A percentile compares a stretch with the other conserved stretches of the same genome.
Evolutionary conservation across 2,113 vertebrate genomes (phyloP).

Genomic region (Lethenteron camtschaticum): DNA sequence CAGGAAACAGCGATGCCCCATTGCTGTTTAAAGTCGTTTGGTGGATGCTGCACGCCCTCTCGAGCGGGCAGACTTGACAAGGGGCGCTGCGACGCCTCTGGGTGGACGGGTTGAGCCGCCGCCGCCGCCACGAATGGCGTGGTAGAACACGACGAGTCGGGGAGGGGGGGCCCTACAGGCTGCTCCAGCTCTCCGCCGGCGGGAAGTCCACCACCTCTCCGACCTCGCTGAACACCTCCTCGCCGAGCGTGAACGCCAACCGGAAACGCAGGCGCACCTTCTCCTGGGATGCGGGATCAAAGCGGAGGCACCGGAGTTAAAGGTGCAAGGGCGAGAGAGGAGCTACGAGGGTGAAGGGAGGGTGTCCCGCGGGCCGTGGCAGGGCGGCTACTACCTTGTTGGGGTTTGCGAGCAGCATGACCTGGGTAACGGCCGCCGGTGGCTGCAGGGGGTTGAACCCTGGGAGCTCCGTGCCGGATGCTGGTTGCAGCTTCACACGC

Average conservation of each 20-base stretch:
- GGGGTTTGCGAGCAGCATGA: constrained; percentile 76
- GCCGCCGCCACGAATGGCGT: too few relatives aligned
- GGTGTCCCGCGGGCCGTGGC: background rate
- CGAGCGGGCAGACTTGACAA: too few relatives aligned
- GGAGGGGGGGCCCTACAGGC: constrained; percentile 27
- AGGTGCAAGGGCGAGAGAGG: background rate
- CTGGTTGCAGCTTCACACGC: constrained; percentile 85
- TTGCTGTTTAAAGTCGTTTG: too few relatives aligned
- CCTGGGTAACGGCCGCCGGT: constrained; percentile 74
- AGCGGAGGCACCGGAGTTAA: background rate
- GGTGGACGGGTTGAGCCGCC: too few relatives aligned
- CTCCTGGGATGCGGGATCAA: constrained; percentile 31
- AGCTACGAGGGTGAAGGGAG: background rate
- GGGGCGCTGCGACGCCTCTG: too few relatives aligned
- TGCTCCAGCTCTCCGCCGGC: constrained; percentile 59
- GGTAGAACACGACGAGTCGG: too few relatives aligned
- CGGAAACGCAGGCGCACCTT: constrained; percentile 87
- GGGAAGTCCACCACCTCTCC: constrained; percentile 87
- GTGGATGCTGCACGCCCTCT: too few relatives aligned
- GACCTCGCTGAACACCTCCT: constrained; percentile 57
- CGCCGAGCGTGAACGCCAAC: constrained; percentile 60
- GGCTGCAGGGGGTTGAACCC: constrained; percentile 74
- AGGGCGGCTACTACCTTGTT: constrained; percentile 43
- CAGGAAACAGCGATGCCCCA: too few relatives aligned
- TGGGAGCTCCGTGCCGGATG: constrained; percentile 56